phyloP scores from a whole-genome alignment of 1,140 invertebrate genomes.

The Diachasma alloeum region DNA sequence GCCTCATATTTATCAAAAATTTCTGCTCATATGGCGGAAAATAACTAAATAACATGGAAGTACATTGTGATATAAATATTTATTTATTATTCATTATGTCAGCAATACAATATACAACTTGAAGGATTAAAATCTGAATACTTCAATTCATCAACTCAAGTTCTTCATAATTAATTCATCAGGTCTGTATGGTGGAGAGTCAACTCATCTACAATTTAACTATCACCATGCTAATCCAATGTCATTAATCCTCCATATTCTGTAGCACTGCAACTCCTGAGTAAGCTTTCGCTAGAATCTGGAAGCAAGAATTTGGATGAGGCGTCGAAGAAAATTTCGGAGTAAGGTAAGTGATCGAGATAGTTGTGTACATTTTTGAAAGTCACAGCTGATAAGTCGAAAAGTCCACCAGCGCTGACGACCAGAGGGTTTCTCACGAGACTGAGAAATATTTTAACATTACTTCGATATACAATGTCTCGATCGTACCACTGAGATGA shows the following conservation, averaged over 20 bases:
- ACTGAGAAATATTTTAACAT: not conserved
- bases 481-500: not conserved
- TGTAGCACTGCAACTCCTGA: not conserved
- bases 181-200: too few species aligned
- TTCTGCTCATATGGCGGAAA: too few species aligned
- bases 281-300: not conserved
- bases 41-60: too few species aligned
- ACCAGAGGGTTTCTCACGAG: not conserved
- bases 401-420: not conserved
- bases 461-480: not conserved
- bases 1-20: too few species aligned
- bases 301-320: not conserved
- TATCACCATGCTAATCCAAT: too few species aligned
- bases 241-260: not conserved
- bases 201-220: too few species aligned
- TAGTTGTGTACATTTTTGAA: not conserved
- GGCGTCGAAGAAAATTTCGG: not conserved
- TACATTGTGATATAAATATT: too few species aligned
- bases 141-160: too few species aligned
- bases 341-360: not conserved
- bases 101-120: too few species aligned
- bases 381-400: not conserved
- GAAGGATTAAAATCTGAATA: too few species aligned
- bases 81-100: too few species aligned
- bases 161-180: too few species aligned